phyloP scores from a whole-genome alignment of 2,888 invertebrate species.

The Caenorhabditis panamensis region DNA sequence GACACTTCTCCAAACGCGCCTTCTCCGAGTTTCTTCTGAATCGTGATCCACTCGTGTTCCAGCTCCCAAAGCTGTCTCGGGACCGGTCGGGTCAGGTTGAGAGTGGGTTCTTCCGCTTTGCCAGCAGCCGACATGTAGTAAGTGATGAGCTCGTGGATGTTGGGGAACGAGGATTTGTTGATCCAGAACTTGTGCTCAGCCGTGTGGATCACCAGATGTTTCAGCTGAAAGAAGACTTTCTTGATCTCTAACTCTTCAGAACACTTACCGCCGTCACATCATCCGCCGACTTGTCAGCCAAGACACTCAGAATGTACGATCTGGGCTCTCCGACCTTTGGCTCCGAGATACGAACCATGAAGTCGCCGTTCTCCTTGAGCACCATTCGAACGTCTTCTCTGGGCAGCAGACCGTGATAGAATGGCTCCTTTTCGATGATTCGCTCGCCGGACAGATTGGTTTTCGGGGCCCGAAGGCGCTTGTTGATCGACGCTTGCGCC shows the following conservation, averaged over 20 bases:
- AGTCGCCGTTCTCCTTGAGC: constrained; percentile 63
- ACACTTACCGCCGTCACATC: background rate
- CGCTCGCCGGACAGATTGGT: too few relatives aligned
- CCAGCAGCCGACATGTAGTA: constrained; percentile 30
- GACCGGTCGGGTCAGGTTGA: constrained; percentile 46
- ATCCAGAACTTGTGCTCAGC: constrained; percentile 34
- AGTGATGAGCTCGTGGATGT: constrained; percentile 33
- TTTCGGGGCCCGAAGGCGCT: too few relatives aligned
- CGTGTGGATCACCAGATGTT: constrained; percentile 54
- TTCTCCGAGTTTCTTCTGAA: constrained; percentile 72
- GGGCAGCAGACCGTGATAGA: constrained; percentile 68
- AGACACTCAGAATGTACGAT: constrained; percentile 58
- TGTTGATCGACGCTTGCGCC: too few relatives aligned
- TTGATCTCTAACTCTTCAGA: too few relatives aligned
- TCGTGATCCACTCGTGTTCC: constrained; percentile 63
- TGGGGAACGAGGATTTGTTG: constrained; percentile 39
- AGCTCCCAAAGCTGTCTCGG: constrained; percentile 68
- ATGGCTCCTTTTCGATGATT: constrained; percentile 16
- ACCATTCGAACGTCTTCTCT: constrained; percentile 67
- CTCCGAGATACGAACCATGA: constrained; percentile 64
- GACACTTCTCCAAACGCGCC: constrained; percentile 75
- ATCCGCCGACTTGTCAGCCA: constrained; percentile 42
- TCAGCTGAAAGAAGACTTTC: constrained; percentile 23
- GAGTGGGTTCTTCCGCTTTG: background rate
- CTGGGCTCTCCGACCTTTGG: constrained; percentile 49